These are phyloP conservation scores for Synaphobranchus kaupii DNA, from an alignment of 2,797 vertebrate species.

Conservation along the genomic window DNA sequence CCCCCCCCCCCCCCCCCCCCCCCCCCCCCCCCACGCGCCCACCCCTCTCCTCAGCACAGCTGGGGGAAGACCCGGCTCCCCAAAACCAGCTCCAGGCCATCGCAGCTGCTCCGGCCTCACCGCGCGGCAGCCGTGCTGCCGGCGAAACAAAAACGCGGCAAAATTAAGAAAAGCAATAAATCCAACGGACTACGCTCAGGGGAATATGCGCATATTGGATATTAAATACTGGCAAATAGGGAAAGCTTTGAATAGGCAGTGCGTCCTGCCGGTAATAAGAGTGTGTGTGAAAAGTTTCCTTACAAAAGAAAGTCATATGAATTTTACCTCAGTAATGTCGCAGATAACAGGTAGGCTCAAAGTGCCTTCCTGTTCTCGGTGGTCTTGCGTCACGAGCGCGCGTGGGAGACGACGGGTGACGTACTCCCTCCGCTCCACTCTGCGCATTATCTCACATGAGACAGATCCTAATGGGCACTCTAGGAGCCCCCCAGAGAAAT, in stretches of 20 bases:
- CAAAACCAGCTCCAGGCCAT: background rate
- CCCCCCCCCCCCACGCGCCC: background rate
- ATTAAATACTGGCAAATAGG: background rate
- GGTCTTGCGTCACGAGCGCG: background rate
- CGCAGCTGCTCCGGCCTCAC: background rate
- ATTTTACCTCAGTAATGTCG: background rate
- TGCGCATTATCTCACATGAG: background rate
- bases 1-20: background rate
- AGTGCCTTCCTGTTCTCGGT: background rate
- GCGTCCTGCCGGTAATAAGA: background rate
- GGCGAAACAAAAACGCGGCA: background rate
- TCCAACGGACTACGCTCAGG: background rate
- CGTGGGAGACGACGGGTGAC: background rate
- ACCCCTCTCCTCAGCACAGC: background rate
- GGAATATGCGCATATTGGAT: background rate
- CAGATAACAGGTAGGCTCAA: background rate
- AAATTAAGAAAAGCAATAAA: background rate
- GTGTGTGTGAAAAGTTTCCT: background rate
- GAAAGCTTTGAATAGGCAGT: background rate
- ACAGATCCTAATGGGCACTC: conserved; percentile 26
- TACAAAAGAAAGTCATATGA: background rate
- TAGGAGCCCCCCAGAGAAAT: conserved; percentile 9
- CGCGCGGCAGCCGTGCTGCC: background rate
- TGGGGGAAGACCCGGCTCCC: background rate
- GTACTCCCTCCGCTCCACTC: background rate